Percentiles rank a stretch among this genome's conserved stretches.
Conservation (phyloP, 2,888 invertebrate genomes). For the Helicoverpa assulta region DNA sequence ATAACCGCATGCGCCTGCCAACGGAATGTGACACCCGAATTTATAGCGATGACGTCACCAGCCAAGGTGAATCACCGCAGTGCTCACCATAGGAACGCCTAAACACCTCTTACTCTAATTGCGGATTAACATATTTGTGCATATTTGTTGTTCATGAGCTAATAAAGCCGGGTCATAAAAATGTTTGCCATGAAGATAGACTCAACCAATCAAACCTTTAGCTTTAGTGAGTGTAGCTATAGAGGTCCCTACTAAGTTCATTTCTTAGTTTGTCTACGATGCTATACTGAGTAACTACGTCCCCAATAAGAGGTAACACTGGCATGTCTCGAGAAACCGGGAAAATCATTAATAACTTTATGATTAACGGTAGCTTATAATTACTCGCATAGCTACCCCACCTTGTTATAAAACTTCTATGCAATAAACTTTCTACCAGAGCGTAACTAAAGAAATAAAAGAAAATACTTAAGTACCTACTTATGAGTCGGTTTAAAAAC, state of each 20-base stretch:
- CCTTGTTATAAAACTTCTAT: not conserved
- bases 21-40: conserved; percentile 88
- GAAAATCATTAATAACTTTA: conserved; percentile 4
- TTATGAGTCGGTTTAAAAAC: not conserved
- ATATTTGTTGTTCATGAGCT: conserved; percentile 33
- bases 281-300: no score
- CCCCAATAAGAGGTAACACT: not conserved
- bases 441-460: conserved; percentile 2
- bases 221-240: no score
- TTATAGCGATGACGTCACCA: conserved; percentile 85
- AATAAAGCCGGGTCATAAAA: not conserved
- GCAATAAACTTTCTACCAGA: conserved; percentile 7
- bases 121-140: conserved; percentile 37
- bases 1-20: conserved; percentile 79
- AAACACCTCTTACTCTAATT: conserved; percentile 58
- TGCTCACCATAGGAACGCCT: conserved; percentile 58
- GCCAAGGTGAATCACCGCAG: conserved; percentile 80
- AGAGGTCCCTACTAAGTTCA: no score
- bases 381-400: not conserved
- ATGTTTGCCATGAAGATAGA: not conserved
- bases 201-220: not conserved
- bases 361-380: conserved; percentile 1
- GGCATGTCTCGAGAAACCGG: not conserved
- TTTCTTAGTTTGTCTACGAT: no score
- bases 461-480: not conserved